Percentiles rank a stretch among this genome's conserved stretches.
Evolutionary conservation across 2,113 vertebrate genomes (phyloP).

Genomic region (Lophotis ruficrista): DNA sequence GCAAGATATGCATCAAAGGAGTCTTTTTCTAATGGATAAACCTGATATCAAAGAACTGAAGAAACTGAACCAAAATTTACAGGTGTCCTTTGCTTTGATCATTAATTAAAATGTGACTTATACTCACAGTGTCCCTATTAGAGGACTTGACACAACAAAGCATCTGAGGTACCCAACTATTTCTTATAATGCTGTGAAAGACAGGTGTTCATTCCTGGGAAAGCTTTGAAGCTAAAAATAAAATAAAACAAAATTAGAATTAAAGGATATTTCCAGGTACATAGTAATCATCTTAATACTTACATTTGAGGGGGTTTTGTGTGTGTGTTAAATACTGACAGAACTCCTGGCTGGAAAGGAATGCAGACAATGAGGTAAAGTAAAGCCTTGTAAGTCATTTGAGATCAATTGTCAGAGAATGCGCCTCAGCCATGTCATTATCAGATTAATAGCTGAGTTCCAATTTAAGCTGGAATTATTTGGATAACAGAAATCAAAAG

Average conservation of each 20-base stretch:
- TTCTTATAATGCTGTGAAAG: slow-evolving; percentile 74
- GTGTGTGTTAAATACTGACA: slow-evolving; percentile 59
- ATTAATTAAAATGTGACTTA: slow-evolving; percentile 78
- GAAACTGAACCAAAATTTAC: slow-evolving; percentile 71
- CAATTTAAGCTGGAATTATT: slow-evolving; percentile 82
- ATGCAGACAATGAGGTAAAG: slow-evolving; percentile 77
- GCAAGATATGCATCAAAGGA: slow-evolving; percentile 68
- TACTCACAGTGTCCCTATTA: slow-evolving; percentile 71
- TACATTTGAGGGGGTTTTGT: slow-evolving; percentile 63
- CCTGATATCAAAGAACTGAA: slow-evolving; percentile 72
- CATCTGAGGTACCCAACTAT: slow-evolving; percentile 70
- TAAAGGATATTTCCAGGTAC: slow-evolving; percentile 81
- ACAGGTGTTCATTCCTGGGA: slow-evolving; percentile 84
- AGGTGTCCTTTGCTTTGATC: slow-evolving; percentile 80
- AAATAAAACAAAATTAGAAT: slow-evolving; percentile 82
- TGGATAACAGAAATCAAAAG: slow-evolving; percentile 84
- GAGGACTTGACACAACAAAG: slow-evolving; percentile 80
- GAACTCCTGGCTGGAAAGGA: slow-evolving; percentile 71
- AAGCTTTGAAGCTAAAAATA: slow-evolving; percentile 83
- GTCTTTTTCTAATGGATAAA: slow-evolving; percentile 61
- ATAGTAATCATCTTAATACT: slow-evolving; percentile 82
- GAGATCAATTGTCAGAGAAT: slow-evolving; percentile 78
- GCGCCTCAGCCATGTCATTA: slow-evolving; percentile 80
- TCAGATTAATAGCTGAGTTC: slow-evolving; percentile 82
- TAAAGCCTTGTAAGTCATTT: slow-evolving; percentile 77